These are phyloP conservation scores for Lapara coniferarum DNA, from an alignment of 2,888 invertebrate genomes.

Conservation along the genomic window DNA sequence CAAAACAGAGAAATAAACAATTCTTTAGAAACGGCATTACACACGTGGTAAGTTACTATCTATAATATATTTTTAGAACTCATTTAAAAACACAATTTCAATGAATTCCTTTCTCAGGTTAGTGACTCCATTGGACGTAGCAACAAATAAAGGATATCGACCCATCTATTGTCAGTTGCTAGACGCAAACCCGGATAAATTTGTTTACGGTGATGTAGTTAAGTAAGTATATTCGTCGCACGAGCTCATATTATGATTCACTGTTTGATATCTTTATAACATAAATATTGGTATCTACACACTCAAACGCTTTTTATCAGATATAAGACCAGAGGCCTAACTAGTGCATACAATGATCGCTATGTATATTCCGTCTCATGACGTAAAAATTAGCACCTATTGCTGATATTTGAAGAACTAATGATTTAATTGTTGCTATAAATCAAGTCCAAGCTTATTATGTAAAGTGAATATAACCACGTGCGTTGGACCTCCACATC, in stretches of 20 bases:
- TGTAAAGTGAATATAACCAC: no score
- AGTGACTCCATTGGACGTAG: constrained; percentile 51
- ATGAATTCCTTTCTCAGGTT: constrained; percentile 45
- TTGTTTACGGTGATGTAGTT: constrained; percentile 75
- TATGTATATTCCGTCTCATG: no score
- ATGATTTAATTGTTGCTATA: no score
- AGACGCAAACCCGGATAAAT: constrained; percentile 83
- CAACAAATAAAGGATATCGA: constrained; percentile 72
- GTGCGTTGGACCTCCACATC: no score
- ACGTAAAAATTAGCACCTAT: no score
- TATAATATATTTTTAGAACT: constrained; percentile 1
- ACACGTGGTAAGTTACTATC: constrained; percentile 60
- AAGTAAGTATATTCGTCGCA: constrained; percentile 56
- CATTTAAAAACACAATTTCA: constrained; percentile 5
- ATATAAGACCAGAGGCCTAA: no score
- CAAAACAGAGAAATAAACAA: constrained; percentile 74
- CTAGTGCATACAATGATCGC: no score
- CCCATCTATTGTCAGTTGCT: constrained; percentile 81
- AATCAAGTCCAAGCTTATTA: no score
- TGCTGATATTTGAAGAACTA: no score
- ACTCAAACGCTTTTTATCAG: no score
- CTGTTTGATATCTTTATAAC: no score
- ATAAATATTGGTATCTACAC: no score
- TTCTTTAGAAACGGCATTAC: constrained; percentile 51
- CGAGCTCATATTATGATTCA: neutral